Evolutionary conservation across 2,113 vertebrate species (phyloP).

Genomic region (Speoplatyrhinus poulsoni): DNA sequence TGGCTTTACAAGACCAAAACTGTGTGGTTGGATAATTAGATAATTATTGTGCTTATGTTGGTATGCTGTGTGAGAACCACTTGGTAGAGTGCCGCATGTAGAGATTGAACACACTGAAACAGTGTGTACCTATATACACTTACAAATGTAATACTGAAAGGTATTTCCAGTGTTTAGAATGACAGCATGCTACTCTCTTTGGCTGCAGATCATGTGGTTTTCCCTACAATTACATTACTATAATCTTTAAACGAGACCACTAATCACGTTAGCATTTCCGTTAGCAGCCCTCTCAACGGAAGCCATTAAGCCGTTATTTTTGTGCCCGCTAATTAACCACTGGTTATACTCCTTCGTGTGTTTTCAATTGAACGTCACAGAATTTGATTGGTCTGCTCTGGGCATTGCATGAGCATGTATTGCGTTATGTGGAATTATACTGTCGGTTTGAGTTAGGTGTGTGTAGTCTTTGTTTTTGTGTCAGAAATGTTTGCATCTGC

Average conservation of each 20-base stretch:
- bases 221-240: slow-evolving; percentile 58
- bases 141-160: too few species aligned
- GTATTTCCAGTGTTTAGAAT: background rate
- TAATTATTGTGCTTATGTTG: slow-evolving; percentile 22
- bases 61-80: slow-evolving; percentile 13
- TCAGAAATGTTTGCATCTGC: too few species aligned
- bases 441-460: background rate
- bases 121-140: background rate
- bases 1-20: slow-evolving; percentile 26
- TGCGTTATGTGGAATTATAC: background rate
- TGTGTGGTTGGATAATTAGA: slow-evolving; percentile 18
- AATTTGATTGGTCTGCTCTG: slow-evolving; percentile 3
- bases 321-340: slow-evolving; percentile 40
- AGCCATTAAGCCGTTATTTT: slow-evolving; percentile 59
- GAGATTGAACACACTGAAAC: slow-evolving; percentile 25
- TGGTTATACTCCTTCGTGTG: slow-evolving; percentile 15
- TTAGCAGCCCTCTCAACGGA: slow-evolving; percentile 61
- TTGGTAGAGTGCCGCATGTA: slow-evolving; percentile 29
- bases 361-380: slow-evolving; percentile 14
- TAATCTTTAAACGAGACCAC: slow-evolving; percentile 49
- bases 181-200: slow-evolving; percentile 2
- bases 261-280: slow-evolving; percentile 65
- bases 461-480: background rate
- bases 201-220: slow-evolving; percentile 42
- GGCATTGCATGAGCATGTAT: background rate